A percentile compares a stretch with the other conserved stretches of the same genome.
phyloP scores from a whole-genome alignment of 2,888 invertebrate genomes.

The Neria commutata region DNA sequence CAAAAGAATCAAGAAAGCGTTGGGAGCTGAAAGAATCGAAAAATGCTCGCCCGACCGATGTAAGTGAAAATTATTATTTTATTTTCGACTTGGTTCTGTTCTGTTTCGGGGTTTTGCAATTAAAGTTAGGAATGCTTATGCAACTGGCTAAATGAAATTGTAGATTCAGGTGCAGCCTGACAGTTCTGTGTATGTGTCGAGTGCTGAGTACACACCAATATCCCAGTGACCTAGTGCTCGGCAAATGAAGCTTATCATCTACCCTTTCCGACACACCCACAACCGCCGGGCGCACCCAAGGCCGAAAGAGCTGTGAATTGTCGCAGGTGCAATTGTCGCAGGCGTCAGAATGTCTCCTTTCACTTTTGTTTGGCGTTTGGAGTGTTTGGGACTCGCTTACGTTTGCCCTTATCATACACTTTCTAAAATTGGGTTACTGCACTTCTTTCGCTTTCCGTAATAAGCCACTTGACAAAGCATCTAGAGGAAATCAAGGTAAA shows the following conservation, averaged over 20 bases:
- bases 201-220: slow-evolving; percentile 38
- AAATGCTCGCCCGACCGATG: slow-evolving; percentile 57
- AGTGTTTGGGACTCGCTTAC: background rate
- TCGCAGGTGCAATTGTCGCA: background rate
- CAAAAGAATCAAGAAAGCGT: too few species aligned
- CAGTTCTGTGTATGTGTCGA: background rate
- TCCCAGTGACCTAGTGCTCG: slow-evolving; percentile 43
- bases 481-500: too few species aligned
- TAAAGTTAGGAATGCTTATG: slow-evolving; percentile 9
- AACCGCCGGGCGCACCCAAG: too few species aligned
- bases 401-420: background rate
- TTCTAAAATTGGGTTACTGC: too few species aligned
- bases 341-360: slow-evolving; percentile 31
- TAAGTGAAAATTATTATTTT: slow-evolving; percentile 37
- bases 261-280: too few species aligned
- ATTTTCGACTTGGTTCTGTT: background rate
- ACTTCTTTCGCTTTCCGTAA: too few species aligned
- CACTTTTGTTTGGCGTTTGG: slow-evolving; percentile 37
- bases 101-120: background rate
- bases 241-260: too few species aligned
- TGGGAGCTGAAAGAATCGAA: slow-evolving; percentile 24
- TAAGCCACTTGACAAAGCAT: too few species aligned
- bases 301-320: too few species aligned
- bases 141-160: background rate
- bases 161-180: background rate